A percentile compares a stretch with the other conserved stretches of the same genome.
Evolutionary conservation across 2,797 vertebrate species (phyloP).

Genomic region (Borostomias antarcticus): DNA sequence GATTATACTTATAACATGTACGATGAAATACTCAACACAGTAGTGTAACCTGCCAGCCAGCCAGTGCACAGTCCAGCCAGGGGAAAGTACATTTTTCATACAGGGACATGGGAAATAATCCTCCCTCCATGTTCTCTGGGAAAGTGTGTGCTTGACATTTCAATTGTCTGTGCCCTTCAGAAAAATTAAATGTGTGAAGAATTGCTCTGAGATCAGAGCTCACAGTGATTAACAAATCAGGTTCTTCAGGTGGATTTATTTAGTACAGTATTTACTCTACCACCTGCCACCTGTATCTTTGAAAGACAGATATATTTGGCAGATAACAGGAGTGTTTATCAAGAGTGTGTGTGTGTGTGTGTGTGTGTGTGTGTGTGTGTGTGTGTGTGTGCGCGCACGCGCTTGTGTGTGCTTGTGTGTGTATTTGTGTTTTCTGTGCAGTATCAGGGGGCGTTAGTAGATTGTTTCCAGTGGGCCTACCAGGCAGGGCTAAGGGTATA

Average conservation of each 20-base stretch:
- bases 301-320: slow-evolving; percentile 15
- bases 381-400: not conserved
- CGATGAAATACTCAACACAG: no score
- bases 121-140: slow-evolving; percentile 23
- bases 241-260: slow-evolving; percentile 29
- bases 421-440: slow-evolving; percentile 23
- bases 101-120: slow-evolving; percentile 46
- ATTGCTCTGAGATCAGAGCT: slow-evolving; percentile 42
- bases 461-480: slow-evolving; percentile 52
- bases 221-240: slow-evolving; percentile 29
- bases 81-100: slow-evolving; percentile 36
- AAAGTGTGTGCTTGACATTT: slow-evolving; percentile 59
- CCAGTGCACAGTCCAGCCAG: not conserved
- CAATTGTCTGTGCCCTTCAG: slow-evolving; percentile 48
- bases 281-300: not conserved
- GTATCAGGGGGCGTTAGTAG: slow-evolving; percentile 55
- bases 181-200: slow-evolving; percentile 43
- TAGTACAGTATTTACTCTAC: slow-evolving; percentile 29
- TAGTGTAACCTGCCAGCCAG: not conserved
- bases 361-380: not conserved
- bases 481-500: not conserved
- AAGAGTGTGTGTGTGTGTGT: slow-evolving; percentile 17
- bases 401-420: no score
- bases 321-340: not conserved
- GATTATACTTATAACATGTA: no score